Conservation (phyloP, 2,113 vertebrate species). For the Grammomys dolichurus region DNA sequence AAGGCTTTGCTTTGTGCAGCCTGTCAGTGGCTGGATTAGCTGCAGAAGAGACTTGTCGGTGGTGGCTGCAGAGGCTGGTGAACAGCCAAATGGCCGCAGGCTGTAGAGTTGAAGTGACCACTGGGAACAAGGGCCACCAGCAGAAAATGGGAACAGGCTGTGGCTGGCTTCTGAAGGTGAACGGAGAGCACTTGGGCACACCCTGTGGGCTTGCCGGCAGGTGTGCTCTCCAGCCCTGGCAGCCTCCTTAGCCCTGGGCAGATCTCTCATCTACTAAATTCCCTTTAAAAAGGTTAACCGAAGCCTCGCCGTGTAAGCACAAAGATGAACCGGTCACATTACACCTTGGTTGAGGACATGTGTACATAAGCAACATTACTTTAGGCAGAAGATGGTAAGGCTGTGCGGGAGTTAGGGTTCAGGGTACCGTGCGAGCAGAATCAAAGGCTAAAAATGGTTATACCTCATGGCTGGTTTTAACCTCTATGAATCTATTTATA, state of each 20-base stretch:
- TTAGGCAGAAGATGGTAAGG: background rate
- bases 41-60: background rate
- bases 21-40: background rate
- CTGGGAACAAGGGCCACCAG: background rate
- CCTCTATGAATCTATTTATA: background rate
- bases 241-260: accelerated
- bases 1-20: background rate
- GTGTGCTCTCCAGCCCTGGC: accelerated
- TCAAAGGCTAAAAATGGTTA: background rate
- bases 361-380: accelerated
- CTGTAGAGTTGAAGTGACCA: accelerated
- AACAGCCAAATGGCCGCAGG: background rate
- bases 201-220: background rate
- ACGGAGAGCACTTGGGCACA: background rate
- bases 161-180: background rate
- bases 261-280: no score
- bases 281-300: background rate
- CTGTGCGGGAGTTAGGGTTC: accelerated
- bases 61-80: background rate
- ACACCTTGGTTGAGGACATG: no score
- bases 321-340: background rate
- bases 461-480: background rate
- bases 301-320: background rate
- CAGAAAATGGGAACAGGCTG: background rate
- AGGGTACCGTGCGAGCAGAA: no score